Percentiles rank a stretch among this genome's conserved stretches.
phyloP scores from a whole-genome alignment of 1,140 invertebrate species.

The Apis florea region DNA sequence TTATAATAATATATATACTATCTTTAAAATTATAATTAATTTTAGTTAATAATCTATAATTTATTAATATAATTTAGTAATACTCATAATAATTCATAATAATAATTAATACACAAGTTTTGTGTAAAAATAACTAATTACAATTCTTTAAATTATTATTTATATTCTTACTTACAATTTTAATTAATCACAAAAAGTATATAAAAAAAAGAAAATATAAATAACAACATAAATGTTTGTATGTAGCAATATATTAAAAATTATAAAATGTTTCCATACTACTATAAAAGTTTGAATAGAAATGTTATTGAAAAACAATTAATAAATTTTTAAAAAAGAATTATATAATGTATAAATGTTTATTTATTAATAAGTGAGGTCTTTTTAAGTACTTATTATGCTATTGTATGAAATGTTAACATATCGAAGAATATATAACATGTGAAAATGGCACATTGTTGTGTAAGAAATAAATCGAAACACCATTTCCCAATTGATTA shows the following conservation, averaged over 20 bases:
- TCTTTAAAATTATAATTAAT: too few species aligned
- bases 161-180: neutral
- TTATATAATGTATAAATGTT: neutral
- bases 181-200: neutral
- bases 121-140: neutral
- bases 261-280: neutral
- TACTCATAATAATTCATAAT: too few species aligned
- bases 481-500: conserved; percentile 36
- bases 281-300: too few species aligned
- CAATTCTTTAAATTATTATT: neutral
- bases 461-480: conserved; percentile 42
- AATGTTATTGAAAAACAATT: neutral
- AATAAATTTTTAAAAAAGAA: neutral
- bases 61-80: neutral
- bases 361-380: neutral
- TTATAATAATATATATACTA: too few species aligned
- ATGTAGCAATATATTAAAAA: neutral
- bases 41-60: neutral
- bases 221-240: neutral
- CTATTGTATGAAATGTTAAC: conserved; percentile 48
- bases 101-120: neutral
- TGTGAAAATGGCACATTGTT: conserved; percentile 56
- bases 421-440: conserved; percentile 45
- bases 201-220: neutral
- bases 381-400: conserved; percentile 21